Conservation (phyloP, 2,797 vertebrate species). For the Sandelia bainsii region DNA sequence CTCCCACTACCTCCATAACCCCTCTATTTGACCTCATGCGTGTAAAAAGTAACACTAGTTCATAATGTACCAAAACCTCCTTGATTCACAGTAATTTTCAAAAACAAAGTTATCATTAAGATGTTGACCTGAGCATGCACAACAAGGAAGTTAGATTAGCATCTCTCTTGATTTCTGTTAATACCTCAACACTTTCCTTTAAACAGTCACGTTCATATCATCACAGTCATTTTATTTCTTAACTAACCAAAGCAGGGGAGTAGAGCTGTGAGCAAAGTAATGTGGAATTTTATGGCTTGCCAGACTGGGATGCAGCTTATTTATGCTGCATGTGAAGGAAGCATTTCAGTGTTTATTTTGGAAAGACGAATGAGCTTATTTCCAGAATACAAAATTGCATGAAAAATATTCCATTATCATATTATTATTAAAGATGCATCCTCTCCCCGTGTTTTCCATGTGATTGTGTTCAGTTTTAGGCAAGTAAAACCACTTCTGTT, state of each 20-base stretch:
- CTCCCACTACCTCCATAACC: conserved; percentile 58
- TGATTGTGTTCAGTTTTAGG: too few species aligned
- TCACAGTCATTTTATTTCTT: conserved; percentile 55
- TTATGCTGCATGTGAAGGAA: conserved; percentile 63
- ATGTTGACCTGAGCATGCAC: conserved; percentile 63
- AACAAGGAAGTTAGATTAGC: conserved; percentile 72
- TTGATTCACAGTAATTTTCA: conserved; percentile 60
- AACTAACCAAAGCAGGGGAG: conserved; percentile 44
- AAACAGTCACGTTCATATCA: conserved; percentile 46
- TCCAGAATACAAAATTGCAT: conserved; percentile 7
- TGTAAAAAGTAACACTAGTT: conserved; percentile 67
- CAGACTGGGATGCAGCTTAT: conserved; percentile 67
- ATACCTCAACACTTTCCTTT: conserved; percentile 37
- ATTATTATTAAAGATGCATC: conserved; percentile 19
- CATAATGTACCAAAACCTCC: conserved; percentile 60
- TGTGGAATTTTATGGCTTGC: conserved; percentile 61
- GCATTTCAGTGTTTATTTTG: conserved; percentile 60
- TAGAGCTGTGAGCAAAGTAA: conserved; percentile 43
- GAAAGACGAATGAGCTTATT: conserved; percentile 35
- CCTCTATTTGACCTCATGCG: conserved; percentile 45
- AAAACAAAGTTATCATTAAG: conserved; percentile 67
- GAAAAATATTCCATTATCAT: conserved; percentile 24
- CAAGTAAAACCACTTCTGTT: neutral
- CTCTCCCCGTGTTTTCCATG: conserved; percentile 8
- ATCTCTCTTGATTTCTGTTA: conserved; percentile 51